phyloP scores from a whole-genome alignment of 2,797 vertebrate genomes.

The Channallabes apus region DNA sequence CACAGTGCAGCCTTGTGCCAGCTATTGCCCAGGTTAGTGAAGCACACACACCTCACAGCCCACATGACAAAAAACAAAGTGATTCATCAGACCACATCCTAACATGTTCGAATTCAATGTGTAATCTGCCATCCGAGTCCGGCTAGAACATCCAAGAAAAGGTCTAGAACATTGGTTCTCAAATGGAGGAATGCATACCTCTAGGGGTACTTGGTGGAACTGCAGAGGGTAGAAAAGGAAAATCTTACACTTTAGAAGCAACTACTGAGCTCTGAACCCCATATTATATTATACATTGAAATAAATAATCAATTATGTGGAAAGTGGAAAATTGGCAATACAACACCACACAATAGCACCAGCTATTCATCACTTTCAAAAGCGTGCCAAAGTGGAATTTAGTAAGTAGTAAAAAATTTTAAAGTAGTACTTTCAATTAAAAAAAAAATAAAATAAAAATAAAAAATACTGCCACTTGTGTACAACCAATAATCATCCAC shows the following conservation, averaged over 20 bases:
- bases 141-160: neutral
- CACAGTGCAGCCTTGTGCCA: no score
- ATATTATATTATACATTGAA: neutral
- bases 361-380: neutral
- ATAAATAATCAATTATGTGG: neutral
- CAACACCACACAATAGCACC: neutral
- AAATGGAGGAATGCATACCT: neutral
- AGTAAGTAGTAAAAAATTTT: no score
- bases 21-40: no score
- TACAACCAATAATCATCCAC: neutral
- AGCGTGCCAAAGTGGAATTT: neutral
- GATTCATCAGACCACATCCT: no score
- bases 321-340: neutral
- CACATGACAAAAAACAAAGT: no score
- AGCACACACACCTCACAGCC: no score
- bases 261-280: neutral
- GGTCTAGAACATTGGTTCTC: neutral
- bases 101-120: neutral
- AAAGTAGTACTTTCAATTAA: neutral
- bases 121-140: neutral
- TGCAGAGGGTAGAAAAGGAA: neutral
- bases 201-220: neutral
- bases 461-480: neutral
- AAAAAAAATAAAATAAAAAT: no score
- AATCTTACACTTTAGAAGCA: neutral